These are phyloP conservation scores for Hippoglossus hippoglossus DNA, from an alignment of 2,797 vertebrate species.

Conservation along the genomic window DNA sequence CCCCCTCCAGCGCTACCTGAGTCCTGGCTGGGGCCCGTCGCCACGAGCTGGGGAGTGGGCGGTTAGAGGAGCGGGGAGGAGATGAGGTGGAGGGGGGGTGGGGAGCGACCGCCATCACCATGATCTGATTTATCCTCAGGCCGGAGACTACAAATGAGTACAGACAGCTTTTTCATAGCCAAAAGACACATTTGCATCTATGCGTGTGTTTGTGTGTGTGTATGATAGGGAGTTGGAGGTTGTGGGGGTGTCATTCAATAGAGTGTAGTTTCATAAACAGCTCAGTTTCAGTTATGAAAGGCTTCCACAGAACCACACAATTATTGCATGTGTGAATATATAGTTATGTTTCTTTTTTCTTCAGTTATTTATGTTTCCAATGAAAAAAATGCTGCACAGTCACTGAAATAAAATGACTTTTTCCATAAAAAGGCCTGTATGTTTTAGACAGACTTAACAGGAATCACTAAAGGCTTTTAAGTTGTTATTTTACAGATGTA, in stretches of 20 bases:
- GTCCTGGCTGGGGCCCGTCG: conserved; percentile 58
- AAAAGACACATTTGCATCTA: conserved; percentile 76
- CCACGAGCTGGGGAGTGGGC: conserved; percentile 49
- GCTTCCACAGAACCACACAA: not conserved
- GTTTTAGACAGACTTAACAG: not conserved
- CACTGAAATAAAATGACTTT: not conserved
- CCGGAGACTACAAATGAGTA: conserved; percentile 76
- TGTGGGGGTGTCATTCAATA: conserved; percentile 5
- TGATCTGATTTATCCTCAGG: conserved; percentile 74
- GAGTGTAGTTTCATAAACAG: conserved; percentile 57
- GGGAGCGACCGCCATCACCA: conserved; percentile 50
- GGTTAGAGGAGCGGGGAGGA: not conserved
- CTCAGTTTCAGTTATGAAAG: conserved; percentile 38
- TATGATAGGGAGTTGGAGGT: not conserved
- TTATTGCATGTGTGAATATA: not conserved
- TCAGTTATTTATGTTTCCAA: conserved; percentile 8
- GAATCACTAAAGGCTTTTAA: not conserved
- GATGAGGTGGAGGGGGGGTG: not conserved
- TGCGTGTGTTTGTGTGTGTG: conserved; percentile 53
- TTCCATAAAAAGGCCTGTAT: not conserved
- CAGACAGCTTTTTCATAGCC: conserved; percentile 80
- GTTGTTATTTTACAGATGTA: conserved; percentile 13
- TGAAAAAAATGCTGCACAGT: conserved; percentile 6
- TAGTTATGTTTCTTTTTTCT: too few relatives aligned
- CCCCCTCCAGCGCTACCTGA: conserved; percentile 74